Percentiles rank a stretch among this genome's conserved stretches.
These are phyloP conservation scores for Andrena bucephala DNA, from an alignment of 2,888 invertebrate genomes.

Conservation along the genomic window DNA sequence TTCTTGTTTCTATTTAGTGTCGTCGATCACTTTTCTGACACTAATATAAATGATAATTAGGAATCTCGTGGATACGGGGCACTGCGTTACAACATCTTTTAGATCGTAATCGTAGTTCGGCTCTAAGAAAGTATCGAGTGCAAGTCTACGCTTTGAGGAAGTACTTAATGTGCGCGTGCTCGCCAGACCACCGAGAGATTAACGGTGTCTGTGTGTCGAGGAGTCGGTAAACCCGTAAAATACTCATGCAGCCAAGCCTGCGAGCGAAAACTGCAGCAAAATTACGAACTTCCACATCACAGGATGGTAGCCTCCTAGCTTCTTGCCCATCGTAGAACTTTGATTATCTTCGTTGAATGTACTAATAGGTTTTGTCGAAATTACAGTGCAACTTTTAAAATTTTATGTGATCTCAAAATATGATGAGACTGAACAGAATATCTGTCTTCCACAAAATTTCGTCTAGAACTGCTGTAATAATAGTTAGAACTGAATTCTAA, in stretches of 20 bases:
- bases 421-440: too few relatives aligned
- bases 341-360: too few relatives aligned
- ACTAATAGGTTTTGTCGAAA: too few relatives aligned
- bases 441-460: too few relatives aligned
- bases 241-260: not conserved
- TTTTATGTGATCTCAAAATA: too few relatives aligned
- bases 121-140: not conserved
- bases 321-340: too few relatives aligned
- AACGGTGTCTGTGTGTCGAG: conserved; percentile 15
- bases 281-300: not conserved
- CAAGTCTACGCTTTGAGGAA: conserved; percentile 14
- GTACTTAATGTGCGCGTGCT: conserved; percentile 26
- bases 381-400: too few relatives aligned
- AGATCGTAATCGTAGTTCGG: not conserved
- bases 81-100: not conserved
- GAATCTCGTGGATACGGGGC: not conserved
- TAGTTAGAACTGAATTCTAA: too few relatives aligned
- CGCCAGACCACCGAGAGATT: conserved; percentile 24
- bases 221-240: conserved; percentile 13
- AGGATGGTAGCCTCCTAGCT: too few relatives aligned
- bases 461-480: too few relatives aligned
- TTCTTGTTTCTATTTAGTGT: not conserved
- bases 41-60: not conserved
- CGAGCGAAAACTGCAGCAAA: not conserved
- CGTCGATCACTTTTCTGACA: not conserved